phyloP scores from a whole-genome alignment of 2,797 vertebrate genomes.

The Melanotaenia parkinsoni region DNA sequence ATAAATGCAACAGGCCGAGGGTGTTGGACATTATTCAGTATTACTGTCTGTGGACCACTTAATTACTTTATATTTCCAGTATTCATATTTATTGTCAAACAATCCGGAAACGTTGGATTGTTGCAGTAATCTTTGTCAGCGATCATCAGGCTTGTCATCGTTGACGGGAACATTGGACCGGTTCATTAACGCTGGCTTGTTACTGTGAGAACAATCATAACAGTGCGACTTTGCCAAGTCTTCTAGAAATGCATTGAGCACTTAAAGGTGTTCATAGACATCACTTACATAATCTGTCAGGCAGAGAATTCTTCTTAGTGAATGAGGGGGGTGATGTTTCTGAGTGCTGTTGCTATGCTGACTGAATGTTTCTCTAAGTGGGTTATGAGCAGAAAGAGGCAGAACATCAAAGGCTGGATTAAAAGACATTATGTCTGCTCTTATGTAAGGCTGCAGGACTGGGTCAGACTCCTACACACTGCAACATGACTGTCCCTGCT shows the following conservation, averaged over 20 bases:
- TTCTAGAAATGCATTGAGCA: conserved; percentile 24
- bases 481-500: conserved; percentile 46
- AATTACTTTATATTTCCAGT: neutral
- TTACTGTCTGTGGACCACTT: neutral
- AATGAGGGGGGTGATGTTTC: neutral
- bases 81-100: too few species aligned
- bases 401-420: conserved; percentile 57
- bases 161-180: conserved; percentile 7
- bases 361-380: conserved; percentile 53
- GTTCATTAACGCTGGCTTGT: conserved; percentile 16
- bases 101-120: neutral
- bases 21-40: neutral
- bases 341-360: conserved; percentile 45
- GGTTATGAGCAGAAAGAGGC: conserved; percentile 50
- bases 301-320: conserved; percentile 16
- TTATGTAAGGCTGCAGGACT: conserved; percentile 79
- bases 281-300: conserved; percentile 20
- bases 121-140: neutral
- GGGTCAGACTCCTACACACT: conserved; percentile 65
- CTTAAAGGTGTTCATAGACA: conserved; percentile 9
- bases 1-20: too few species aligned
- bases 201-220: conserved; percentile 28
- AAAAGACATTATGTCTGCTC: conserved; percentile 46
- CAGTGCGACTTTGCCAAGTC: conserved; percentile 15
- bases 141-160: neutral